Evolutionary conservation across 2,888 invertebrate genomes (phyloP).

Genomic region (Incurvaria masculella): DNA sequence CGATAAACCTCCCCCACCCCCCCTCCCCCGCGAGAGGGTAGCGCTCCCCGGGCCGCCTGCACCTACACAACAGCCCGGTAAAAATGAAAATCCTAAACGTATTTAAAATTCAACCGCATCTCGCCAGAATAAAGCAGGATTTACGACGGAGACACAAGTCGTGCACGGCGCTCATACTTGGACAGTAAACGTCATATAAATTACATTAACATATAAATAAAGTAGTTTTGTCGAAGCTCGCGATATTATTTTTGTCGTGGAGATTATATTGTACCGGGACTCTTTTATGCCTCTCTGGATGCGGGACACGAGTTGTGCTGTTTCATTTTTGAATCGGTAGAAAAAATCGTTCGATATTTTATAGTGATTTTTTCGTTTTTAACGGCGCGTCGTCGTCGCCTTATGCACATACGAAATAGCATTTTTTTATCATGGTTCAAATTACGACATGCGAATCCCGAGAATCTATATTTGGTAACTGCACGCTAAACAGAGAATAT

Average conservation of each 20-base stretch:
- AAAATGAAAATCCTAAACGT: not conserved
- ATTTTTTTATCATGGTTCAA: too few relatives aligned
- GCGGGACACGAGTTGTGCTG: not conserved
- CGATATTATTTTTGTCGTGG: not conserved
- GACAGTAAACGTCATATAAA: constrained; percentile 58
- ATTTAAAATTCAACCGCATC: not conserved
- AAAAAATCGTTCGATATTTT: too few relatives aligned
- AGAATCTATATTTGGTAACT: too few relatives aligned
- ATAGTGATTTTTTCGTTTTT: too few relatives aligned
- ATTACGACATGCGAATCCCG: too few relatives aligned
- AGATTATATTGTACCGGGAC: not conserved
- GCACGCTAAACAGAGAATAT: too few relatives aligned
- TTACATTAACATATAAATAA: constrained; percentile 59
- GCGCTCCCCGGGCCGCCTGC: too few relatives aligned
- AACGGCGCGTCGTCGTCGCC: too few relatives aligned
- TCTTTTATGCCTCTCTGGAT: not conserved
- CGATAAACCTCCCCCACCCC: too few relatives aligned
- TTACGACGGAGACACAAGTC: not conserved
- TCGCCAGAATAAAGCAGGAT: not conserved
- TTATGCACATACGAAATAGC: too few relatives aligned
- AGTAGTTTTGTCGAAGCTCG: constrained; percentile 40
- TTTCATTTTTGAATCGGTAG: too few relatives aligned
- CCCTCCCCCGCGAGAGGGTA: too few relatives aligned
- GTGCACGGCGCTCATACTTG: constrained; percentile 11
- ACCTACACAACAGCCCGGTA: not conserved